Evolutionary conservation across 2,113 vertebrate species (phyloP).

Genomic region (Antigone vipio): DNA sequence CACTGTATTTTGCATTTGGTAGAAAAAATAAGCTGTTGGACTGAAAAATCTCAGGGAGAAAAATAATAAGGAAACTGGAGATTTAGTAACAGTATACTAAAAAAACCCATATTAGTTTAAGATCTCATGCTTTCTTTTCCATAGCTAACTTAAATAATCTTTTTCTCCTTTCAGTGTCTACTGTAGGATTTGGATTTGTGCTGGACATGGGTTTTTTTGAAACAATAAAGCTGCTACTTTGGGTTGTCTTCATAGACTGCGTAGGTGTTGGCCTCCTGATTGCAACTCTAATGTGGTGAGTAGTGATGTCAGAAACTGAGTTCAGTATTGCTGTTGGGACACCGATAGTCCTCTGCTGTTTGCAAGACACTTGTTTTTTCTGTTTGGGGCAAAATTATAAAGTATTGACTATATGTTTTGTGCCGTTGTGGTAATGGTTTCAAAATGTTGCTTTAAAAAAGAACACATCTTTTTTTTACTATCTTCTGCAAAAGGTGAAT

Average conservation of each 20-base stretch:
- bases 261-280: constrained; percentile 94
- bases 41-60: not conserved
- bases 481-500: not conserved
- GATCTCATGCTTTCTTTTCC: not conserved
- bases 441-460: not conserved
- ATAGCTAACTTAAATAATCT: not conserved
- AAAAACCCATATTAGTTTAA: accelerated
- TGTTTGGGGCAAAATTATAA: not conserved
- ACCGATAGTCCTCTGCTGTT: not conserved
- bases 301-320: not conserved
- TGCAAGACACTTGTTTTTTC: not conserved
- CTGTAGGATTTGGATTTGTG: constrained; percentile 93
- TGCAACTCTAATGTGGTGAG: constrained; percentile 97
- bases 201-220: constrained; percentile 91
- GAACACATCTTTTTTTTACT: not conserved
- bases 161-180: constrained; percentile 82
- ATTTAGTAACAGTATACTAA: not conserved
- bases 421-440: not conserved
- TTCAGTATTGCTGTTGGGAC: not conserved
- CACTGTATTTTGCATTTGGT: not conserved
- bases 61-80: not conserved
- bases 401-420: not conserved
- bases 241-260: constrained; percentile 98
- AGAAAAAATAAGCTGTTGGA: not conserved
- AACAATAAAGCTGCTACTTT: constrained; percentile 92